A percentile compares a stretch with the other conserved stretches of the same genome.
These are phyloP conservation scores for Calonectris borealis DNA, from an alignment of 2,113 vertebrate genomes.

Conservation along the genomic window DNA sequence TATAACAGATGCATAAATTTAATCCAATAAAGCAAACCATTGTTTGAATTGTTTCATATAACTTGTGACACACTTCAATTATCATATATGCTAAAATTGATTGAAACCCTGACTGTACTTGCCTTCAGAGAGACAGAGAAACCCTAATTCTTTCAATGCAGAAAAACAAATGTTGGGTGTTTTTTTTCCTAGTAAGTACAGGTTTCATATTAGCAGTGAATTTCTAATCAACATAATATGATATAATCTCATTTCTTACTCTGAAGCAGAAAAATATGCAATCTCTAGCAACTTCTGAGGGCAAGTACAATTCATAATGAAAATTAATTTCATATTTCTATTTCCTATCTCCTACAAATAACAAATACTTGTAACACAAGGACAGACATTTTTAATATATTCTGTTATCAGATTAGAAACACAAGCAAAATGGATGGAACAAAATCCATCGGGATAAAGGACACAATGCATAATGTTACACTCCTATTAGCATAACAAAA, in stretches of 20 bases:
- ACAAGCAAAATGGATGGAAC: conserved; percentile 10
- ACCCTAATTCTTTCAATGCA: neutral
- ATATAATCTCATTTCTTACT: conserved; percentile 60
- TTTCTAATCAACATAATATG: conserved; percentile 54
- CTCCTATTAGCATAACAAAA: conserved; percentile 25
- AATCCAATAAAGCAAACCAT: neutral
- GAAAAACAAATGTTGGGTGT: neutral
- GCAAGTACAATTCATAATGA: conserved; percentile 49
- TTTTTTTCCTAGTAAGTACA: neutral
- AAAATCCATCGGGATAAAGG: neutral
- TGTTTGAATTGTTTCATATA: neutral
- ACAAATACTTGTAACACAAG: conserved; percentile 60
- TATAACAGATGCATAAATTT: neutral
- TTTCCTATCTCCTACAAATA: conserved; percentile 48
- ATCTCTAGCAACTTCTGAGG: conserved; percentile 44
- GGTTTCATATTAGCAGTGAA: conserved; percentile 47
- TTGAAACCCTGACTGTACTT: conserved; percentile 49
- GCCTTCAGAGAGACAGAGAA: conserved; percentile 23
- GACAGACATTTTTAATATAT: conserved; percentile 54
- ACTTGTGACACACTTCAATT: neutral
- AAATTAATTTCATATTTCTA: conserved; percentile 56
- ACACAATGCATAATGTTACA: neutral
- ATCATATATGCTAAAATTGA: conserved; percentile 2
- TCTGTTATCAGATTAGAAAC: conserved; percentile 36
- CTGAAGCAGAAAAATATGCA: conserved; percentile 33